Conservation (phyloP, 2,888 invertebrate genomes). For the Heliconius erato region DNA sequence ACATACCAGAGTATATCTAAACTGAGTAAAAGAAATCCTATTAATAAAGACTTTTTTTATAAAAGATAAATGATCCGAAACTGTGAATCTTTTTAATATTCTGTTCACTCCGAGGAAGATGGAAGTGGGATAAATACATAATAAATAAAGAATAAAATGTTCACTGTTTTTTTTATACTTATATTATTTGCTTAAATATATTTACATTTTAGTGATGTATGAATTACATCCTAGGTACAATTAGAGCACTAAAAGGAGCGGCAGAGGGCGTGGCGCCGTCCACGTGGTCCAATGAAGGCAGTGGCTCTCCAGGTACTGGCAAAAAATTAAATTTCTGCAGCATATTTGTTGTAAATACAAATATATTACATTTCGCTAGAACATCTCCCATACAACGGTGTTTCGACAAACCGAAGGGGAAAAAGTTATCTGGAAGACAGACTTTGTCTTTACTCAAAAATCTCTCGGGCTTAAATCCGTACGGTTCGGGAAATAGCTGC, state of each 20-base stretch:
- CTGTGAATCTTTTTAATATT: neutral
- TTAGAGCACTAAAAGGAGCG: constrained; percentile 89
- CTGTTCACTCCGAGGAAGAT: neutral
- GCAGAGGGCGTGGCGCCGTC: constrained; percentile 93
- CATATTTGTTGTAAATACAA: constrained; percentile 90
- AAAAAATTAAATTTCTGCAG: constrained; percentile 90
- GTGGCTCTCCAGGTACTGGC: constrained; percentile 87
- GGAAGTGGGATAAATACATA: neutral
- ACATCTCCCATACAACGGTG: constrained; percentile 93
- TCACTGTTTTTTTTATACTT: neutral
- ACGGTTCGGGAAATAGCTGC: constrained; percentile 88
- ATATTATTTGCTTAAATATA: neutral
- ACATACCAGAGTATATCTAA: neutral
- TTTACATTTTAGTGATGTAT: neutral
- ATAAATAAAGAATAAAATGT: neutral
- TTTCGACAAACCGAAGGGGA: constrained; percentile 92
- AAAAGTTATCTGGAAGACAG: constrained; percentile 88
- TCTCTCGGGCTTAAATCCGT: constrained; percentile 90
- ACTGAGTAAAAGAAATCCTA: too few species aligned
- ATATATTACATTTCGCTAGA: constrained; percentile 91
- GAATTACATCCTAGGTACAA: constrained; percentile 79
- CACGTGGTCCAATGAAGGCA: constrained; percentile 88
- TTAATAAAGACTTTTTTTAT: too few species aligned
- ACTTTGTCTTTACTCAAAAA: constrained; percentile 88
- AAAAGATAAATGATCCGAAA: neutral